Conservation (phyloP, 2,888 invertebrate species). For the Lampropteryx suffumata region DNA sequence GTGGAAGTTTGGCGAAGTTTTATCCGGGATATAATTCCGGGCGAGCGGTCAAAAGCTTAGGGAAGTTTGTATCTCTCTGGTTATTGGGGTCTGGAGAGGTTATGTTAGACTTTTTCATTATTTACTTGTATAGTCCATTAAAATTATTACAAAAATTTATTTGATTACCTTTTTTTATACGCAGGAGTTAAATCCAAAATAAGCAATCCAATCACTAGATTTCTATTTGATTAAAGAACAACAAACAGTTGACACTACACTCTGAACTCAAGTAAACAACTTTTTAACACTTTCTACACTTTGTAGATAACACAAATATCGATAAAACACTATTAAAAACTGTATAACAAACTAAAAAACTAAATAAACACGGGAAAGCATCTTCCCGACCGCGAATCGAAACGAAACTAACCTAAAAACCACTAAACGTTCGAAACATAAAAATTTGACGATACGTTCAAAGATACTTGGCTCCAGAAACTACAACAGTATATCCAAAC, state of each 20-base stretch:
- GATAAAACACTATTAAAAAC: conserved; percentile 23
- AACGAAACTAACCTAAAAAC: conserved; percentile 74
- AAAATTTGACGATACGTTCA: conserved; percentile 70
- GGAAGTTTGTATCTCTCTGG: background rate
- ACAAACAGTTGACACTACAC: conserved; percentile 2
- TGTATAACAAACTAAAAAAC: conserved; percentile 23
- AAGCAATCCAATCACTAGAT: conserved; percentile 21
- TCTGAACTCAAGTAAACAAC: background rate
- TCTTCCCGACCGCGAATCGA: conserved; percentile 55
- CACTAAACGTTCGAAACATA: conserved; percentile 55
- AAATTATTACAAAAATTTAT: too few relatives aligned
- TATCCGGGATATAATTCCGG: background rate
- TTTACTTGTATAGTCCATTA: background rate
- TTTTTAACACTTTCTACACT: conserved; percentile 13
- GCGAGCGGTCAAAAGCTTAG: conserved; percentile 11
- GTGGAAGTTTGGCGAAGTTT: conserved; percentile 26
- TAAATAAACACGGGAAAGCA: conserved; percentile 36
- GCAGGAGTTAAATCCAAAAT: conserved; percentile 24
- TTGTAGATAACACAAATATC: conserved; percentile 13
- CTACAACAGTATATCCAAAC: conserved; percentile 30
- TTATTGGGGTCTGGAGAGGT: background rate
- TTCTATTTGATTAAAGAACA: conserved; percentile 24
- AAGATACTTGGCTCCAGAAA: conserved; percentile 58
- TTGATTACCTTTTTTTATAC: background rate
- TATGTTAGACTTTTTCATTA: background rate